Evolutionary conservation across 2,888 invertebrate species (phyloP).

Genomic region (Abscondita cerata): DNA sequence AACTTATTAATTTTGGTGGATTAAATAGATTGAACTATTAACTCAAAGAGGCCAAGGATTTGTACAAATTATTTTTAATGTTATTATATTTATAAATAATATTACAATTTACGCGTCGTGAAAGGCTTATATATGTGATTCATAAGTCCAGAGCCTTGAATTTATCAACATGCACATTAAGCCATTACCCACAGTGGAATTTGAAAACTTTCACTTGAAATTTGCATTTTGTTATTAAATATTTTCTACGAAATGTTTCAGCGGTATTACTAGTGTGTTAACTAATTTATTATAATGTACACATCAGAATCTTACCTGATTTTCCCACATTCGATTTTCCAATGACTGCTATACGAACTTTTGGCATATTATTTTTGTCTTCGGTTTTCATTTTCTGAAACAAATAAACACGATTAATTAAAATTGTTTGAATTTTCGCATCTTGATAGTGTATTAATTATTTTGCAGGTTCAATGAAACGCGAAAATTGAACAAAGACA

Average conservation of each 20-base stretch:
- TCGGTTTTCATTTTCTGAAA: conserved; percentile 64
- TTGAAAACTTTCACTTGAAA: conserved; percentile 3
- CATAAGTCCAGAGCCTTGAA: conserved; percentile 20
- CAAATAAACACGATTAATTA: conserved; percentile 1
- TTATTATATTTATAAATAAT: neutral
- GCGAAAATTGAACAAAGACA: neutral
- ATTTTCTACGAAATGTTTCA: no score
- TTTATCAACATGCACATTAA: conserved; percentile 22
- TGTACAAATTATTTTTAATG: neutral
- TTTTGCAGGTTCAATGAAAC: neutral
- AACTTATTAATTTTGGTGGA: neutral
- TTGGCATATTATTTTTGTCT: conserved; percentile 70
- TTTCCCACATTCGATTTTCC: conserved; percentile 81
- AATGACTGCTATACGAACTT: conserved; percentile 76
- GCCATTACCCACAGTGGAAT: conserved; percentile 28
- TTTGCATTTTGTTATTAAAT: conserved; percentile 1
- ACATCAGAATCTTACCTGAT: conserved; percentile 68
- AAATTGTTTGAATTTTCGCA: neutral
- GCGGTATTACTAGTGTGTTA: no score
- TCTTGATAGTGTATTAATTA: no score
- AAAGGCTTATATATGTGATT: conserved; percentile 14
- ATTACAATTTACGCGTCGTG: neutral
- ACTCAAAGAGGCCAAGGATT: conserved; percentile 3
- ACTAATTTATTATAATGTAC: neutral
- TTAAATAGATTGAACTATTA: neutral